Conservation (phyloP, 2,888 invertebrate species). For the Aradus depressus region DNA sequence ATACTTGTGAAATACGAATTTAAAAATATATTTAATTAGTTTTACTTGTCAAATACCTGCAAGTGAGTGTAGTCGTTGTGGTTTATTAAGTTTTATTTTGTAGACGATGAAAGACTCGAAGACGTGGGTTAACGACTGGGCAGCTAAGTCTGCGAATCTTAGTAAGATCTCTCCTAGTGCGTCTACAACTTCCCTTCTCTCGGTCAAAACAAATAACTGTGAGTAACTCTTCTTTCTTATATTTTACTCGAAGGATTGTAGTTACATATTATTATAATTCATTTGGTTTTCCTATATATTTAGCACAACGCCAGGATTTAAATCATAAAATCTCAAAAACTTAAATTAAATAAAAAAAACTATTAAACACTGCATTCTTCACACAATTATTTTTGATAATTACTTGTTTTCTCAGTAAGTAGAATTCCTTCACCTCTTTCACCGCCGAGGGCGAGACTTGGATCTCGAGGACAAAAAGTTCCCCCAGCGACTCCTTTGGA, state of each 20-base stretch:
- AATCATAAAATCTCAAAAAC: background rate
- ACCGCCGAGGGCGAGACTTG: conserved; percentile 36
- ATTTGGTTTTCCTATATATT: background rate
- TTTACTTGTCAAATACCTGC: too few species aligned
- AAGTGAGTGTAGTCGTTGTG: background rate
- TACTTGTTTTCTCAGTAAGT: conserved; percentile 38
- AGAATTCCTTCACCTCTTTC: conserved; percentile 73
- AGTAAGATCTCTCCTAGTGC: conserved; percentile 8
- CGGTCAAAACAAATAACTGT: conserved; percentile 19
- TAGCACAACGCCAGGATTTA: background rate
- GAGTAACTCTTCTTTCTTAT: background rate
- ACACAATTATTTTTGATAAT: background rate
- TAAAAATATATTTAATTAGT: too few species aligned
- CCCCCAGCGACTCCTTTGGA: conserved; percentile 32
- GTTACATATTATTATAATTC: background rate
- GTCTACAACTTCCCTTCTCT: conserved; percentile 4
- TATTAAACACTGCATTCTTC: background rate
- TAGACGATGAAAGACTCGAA: conserved; percentile 17
- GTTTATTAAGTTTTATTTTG: background rate
- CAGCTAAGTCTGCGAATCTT: conserved; percentile 35
- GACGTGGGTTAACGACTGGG: conserved; percentile 43
- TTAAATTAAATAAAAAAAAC: background rate
- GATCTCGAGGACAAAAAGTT: conserved; percentile 27
- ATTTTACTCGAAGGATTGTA: background rate
- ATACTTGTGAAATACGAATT: too few species aligned